These are phyloP conservation scores for Lathronympha strigana DNA, from an alignment of 2,888 invertebrate genomes.

Conservation along the genomic window DNA sequence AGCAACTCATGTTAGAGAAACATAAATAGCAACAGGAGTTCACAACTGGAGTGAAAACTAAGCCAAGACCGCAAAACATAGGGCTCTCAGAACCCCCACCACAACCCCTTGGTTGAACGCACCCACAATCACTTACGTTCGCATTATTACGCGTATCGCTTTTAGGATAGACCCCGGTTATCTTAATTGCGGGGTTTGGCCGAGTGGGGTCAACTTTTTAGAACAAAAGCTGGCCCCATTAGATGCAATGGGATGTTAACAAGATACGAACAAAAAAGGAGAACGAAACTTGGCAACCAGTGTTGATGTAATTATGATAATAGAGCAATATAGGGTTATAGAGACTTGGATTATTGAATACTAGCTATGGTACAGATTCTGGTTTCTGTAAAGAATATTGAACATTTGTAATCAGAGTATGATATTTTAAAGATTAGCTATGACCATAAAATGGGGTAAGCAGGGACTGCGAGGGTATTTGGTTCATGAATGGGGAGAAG, in stretches of 20 bases:
- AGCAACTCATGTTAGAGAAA: no score
- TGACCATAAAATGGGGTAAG: no score
- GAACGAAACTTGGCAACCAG: neutral
- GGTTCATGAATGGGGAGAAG: no score
- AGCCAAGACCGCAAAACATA: neutral
- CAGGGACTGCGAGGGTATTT: no score
- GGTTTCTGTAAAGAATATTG: no score
- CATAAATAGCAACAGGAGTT: neutral
- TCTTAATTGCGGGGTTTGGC: conserved; percentile 39
- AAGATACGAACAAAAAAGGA: neutral
- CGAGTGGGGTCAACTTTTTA: conserved; percentile 31
- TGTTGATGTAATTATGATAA: no score
- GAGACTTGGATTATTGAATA: no score
- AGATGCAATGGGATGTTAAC: conserved; percentile 18
- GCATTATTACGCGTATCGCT: conserved; percentile 57
- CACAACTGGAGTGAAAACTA: neutral
- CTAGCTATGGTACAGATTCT: no score
- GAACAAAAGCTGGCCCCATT: conserved; percentile 23
- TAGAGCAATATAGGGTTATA: no score
- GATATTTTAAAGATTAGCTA: no score
- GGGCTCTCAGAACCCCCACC: conserved; percentile 12
- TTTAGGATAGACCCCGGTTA: conserved; percentile 39
- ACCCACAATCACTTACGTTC: conserved; percentile 57
- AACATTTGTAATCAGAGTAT: no score
- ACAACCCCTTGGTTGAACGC: conserved; percentile 37